phyloP scores from a whole-genome alignment of 2,888 invertebrate genomes.

The Mimumesa dahlbomi region DNA sequence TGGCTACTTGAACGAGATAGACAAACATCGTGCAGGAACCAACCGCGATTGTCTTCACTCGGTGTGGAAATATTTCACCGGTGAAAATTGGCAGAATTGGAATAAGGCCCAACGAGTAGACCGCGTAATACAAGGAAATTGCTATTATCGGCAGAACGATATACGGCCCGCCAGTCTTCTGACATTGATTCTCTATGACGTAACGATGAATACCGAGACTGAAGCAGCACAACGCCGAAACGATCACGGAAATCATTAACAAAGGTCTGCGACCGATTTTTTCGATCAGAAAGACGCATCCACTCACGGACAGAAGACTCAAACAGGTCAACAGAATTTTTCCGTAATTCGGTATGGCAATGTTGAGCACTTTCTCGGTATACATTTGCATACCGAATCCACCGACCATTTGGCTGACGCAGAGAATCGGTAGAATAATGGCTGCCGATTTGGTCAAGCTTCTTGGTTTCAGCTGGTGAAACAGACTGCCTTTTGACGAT shows the following conservation, averaged over 20 bases:
- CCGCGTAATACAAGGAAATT: constrained; percentile 53
- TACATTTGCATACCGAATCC: constrained; percentile 53
- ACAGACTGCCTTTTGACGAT: no score
- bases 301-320: constrained; percentile 40
- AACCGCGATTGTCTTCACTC: constrained; percentile 50
- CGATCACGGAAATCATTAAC: constrained; percentile 47
- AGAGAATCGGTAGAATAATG: constrained; percentile 35
- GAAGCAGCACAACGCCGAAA: constrained; percentile 56
- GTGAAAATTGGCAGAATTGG: constrained; percentile 61
- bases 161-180: no score
- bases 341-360: constrained; percentile 35
- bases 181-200: neutral
- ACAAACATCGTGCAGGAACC: constrained; percentile 46
- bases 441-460: constrained; percentile 11
- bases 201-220: constrained; percentile 39
- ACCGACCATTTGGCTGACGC: constrained; percentile 60
- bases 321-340: constrained; percentile 44
- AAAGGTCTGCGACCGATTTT: constrained; percentile 46
- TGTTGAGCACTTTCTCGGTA: constrained; percentile 36
- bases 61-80: constrained; percentile 58
- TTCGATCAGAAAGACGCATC: constrained; percentile 55
- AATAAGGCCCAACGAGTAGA: constrained; percentile 57
- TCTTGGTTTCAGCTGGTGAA: neutral
- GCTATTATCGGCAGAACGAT: constrained; percentile 27
- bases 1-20: constrained; percentile 45